Evolutionary conservation across 2,113 vertebrate genomes (phyloP), one percentile per base, ranked within the genome.

Genomic region (Mobula birostris): DNA sequence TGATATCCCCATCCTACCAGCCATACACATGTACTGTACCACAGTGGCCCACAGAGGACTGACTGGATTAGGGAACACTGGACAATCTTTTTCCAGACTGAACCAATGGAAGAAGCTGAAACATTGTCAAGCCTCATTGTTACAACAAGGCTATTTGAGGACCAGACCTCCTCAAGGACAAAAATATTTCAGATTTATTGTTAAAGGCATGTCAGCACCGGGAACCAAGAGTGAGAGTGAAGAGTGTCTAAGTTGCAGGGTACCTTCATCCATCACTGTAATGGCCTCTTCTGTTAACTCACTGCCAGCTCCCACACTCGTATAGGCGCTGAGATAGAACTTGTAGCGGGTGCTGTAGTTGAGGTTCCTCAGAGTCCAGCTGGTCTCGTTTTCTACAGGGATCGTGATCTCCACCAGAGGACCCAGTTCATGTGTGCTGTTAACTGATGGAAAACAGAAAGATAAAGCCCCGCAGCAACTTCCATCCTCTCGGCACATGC

Each of bases 311-410:
- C 99, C 99, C 94, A 95, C 97, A 74, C 95, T 95, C 90, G 98
- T 99, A 96, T 97, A 97, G 74, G 99, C 99, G 1, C 96, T 98
- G 95, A 99, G 97, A 96, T 98, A 99, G 96, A 99, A 99, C 97
- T 98, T 99, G 97, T 99, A 99, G 95, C 98, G 98, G 48, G 98
- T 99, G 96, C 97, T 98, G 96, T 98, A 98, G 97, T 98, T 98
- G 96, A 99, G 98, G 96, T 98, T 96, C 95, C 96, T 97, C 97
- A 99, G 95, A 96, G 97, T 98, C 97, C 98, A 95, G 94, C 96
- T 98, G 95, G 98, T 98, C 96, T 98, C 98, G 56, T 99, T 99
- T 12, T 93, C 91, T 96, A 98, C 97, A 78, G 97, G 97, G 95
- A 99, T 97, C 95, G 96, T 97, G 96, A 98, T 95, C 96, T 98